Base-by-base conservation (phyloP, 2,797 vertebrate species). In the Hydrocynus forskahlii region DNA sequence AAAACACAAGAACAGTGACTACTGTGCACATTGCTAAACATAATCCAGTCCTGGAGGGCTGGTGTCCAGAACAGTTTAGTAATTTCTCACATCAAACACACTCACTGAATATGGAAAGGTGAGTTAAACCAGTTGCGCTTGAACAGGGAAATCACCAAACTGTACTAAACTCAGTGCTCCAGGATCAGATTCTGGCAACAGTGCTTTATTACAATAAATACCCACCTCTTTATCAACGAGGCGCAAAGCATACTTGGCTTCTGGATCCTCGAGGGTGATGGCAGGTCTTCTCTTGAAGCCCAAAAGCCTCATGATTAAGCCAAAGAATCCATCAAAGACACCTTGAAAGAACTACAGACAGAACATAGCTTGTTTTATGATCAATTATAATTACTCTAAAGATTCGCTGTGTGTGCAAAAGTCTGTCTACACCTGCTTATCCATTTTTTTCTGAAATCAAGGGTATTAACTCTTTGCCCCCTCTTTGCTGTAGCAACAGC, bases 141-240 rank as follows among this genome's bases (percentile, higher is more conserved):
- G 29, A 29, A 29, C 29, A 29, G 29, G 3, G 29, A 29, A 29
- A n/a, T n/a, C n/a, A n/a, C n/a, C n/a, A n/a, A n/a, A n/a, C n/a
- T n/a, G n/a, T n/a, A n/a, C n/a, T n/a, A n/a, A n/a, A n/a, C n/a
- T n/a, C n/a, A n/a, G n/a, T n/a, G n/a, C 29, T 29, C 29, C 29
- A 29, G 29, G 29, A 29, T 29, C 29, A 29, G 29, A 29, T 29
- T 29, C 29, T 29, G 29, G 29, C 19, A 43, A 43, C 55, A 35
- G 14, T 71, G 23, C 13, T 38, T 13, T 13, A 4, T 17, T 9
- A 21, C 4, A 40, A 12, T 57, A 19, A 64, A 43, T 66, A 60
- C 87, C 84, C 76, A 99, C 98, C 96, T 99, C 95, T 89, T 95
- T 98, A 88, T 97, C 96, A 0, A 99, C 81, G 19, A 99, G 93